Evolutionary conservation across 2,113 vertebrate genomes (phyloP).

Genomic region (Chauna torquata): DNA sequence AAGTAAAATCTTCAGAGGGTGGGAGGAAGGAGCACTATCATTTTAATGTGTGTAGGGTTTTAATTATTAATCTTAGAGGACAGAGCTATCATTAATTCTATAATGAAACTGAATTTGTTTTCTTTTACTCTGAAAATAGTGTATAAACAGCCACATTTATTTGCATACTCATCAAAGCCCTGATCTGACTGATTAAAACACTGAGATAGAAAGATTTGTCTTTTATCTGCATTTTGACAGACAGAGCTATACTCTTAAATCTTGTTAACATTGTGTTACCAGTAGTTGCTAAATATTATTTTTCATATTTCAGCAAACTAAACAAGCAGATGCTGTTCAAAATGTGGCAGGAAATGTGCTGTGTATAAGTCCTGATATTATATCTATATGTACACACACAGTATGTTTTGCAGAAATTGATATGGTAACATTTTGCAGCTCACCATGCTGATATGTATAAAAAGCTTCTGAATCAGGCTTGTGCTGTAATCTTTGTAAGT

Average conservation of each 20-base stretch:
- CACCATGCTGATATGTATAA: slow-evolving; percentile 22
- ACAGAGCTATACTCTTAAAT: slow-evolving; percentile 39
- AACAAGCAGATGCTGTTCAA: slow-evolving; percentile 62
- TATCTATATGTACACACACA: slow-evolving; percentile 56
- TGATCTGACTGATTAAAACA: slow-evolving; percentile 56
- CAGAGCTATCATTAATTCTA: slow-evolving; percentile 49
- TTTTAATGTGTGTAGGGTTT: slow-evolving; percentile 40
- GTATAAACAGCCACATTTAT: slow-evolving; percentile 54
- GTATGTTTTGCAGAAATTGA: slow-evolving; percentile 57
- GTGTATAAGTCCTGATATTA: slow-evolving; percentile 47
- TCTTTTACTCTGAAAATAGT: slow-evolving; percentile 43
- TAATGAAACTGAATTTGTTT: slow-evolving; percentile 54
- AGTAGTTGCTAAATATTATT: slow-evolving; percentile 55
- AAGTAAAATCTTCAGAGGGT: slow-evolving; percentile 30
- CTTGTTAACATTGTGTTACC: slow-evolving; percentile 46
- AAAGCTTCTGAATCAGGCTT: slow-evolving; percentile 51
- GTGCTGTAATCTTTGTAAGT: slow-evolving; percentile 39
- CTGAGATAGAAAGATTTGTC: slow-evolving; percentile 28
- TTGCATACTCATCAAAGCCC: slow-evolving; percentile 51
- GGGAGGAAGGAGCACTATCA: not conserved
- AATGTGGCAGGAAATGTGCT: slow-evolving; percentile 57
- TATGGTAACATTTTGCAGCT: slow-evolving; percentile 59
- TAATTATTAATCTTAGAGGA: slow-evolving; percentile 54
- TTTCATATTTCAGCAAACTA: slow-evolving; percentile 46
- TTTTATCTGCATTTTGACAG: slow-evolving; percentile 56